phyloP scores from a whole-genome alignment of 2,797 vertebrate genomes.

The Dallia pectoralis region DNA sequence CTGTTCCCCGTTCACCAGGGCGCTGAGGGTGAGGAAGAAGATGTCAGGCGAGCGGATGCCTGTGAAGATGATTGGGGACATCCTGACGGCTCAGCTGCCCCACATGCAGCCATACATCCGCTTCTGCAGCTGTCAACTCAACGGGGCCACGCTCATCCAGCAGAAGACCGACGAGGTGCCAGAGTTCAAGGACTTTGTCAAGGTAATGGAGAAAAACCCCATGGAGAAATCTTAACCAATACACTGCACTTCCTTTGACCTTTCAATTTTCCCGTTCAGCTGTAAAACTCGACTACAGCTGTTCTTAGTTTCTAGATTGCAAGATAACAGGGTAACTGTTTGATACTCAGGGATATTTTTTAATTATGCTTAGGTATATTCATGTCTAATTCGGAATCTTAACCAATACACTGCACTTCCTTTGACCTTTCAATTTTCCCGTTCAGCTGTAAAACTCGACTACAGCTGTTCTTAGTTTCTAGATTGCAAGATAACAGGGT shows the following conservation, averaged over 20 bases:
- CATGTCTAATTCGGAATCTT: no score
- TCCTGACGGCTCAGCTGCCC: constrained; percentile 94
- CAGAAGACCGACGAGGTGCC: constrained; percentile 95
- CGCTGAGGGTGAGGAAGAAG: constrained; percentile 95
- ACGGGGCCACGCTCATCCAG: constrained; percentile 94
- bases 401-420: no score
- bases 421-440: no score
- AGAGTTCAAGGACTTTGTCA: constrained; percentile 96
- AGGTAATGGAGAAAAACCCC: constrained; percentile 66
- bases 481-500: neutral
- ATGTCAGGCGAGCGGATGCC: constrained; percentile 99
- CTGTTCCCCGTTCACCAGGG: constrained; percentile 67
- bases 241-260: neutral
- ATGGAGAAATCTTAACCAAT: neutral
- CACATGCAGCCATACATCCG: constrained; percentile 99
- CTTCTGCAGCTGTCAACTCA: constrained; percentile 97
- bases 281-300: neutral
- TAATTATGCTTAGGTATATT: no score
- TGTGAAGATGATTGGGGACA: constrained; percentile 98
- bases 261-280: no score
- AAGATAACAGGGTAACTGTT: neutral
- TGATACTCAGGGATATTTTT: neutral
- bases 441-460: neutral
- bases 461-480: neutral
- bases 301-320: neutral